Base-by-base conservation (phyloP, 2,888 invertebrate species). In the Acleris literana region DNA sequence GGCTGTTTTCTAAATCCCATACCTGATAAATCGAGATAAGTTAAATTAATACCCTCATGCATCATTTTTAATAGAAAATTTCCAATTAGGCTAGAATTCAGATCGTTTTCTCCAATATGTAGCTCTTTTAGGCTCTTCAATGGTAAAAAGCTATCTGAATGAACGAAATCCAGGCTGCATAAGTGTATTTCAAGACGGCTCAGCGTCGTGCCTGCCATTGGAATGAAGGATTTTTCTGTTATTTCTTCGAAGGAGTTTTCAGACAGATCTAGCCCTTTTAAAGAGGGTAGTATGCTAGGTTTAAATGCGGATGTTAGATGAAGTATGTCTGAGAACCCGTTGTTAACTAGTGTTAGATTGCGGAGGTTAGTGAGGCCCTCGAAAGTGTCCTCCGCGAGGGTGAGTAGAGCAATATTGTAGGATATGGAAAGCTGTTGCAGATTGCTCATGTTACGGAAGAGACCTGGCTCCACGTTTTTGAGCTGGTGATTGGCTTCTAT, bases 401-500 rank as follows among this genome's bases (percentile, higher is more conserved):
- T 74, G 25, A 76, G 82, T 3, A 94, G 80, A 11, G 87, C 82
- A 2, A 87, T 86, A 72, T 94, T 94, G 73, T 92, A 93, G 0
- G 93, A 93, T 72, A 94, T 93, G 0, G 94, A 93, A 11, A 94
- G 76, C 58, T 93, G 93, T 52, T 85, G 80, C 29, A 94, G 75
- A 18, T 85, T 86, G 0, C 80, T 84, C 71, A 94, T 79, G 68
- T 93, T 91, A 18, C 78, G 75, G 73, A 94, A 94, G 0, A 85
- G 74, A 7, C 93, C 93, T 0, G 92, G 86, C 71, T 93, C 85
- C 25, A 95, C 86, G 59, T 82, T 78, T 16, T 72, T 83, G n/a
- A 94, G 79, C 59, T 90, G 83, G 69, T 90, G 88, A 72, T 94
- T 94, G 0, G 93, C 93, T 77, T 94, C 94, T 64, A 94, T 89